Evolutionary conservation across 2,113 vertebrate species (phyloP).

Genomic region (Abramis brama): DNA sequence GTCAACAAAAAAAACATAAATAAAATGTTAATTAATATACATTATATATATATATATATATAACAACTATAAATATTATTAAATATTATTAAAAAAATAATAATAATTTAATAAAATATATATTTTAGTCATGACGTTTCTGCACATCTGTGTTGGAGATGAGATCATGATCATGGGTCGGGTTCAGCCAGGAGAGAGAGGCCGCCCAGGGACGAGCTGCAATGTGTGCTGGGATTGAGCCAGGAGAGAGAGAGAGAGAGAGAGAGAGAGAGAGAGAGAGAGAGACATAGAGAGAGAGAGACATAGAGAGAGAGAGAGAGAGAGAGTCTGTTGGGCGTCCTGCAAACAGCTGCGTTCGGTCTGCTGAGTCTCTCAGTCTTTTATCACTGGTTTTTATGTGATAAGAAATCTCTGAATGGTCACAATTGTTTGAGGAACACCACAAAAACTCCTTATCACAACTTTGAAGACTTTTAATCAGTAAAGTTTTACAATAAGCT

Average conservation of each 20-base stretch:
- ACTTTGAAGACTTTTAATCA: background rate
- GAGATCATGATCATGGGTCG: background rate
- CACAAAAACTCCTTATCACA: background rate
- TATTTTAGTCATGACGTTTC: background rate
- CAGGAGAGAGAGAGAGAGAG: background rate
- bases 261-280: background rate
- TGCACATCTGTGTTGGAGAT: slow-evolving; percentile 5
- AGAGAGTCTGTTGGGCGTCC: background rate
- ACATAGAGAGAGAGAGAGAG: too few relatives aligned
- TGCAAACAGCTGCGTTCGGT: background rate
- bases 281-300: background rate
- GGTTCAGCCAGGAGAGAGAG: background rate
- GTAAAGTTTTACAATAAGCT: too few relatives aligned
- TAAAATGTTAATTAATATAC: too few relatives aligned
- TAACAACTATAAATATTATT: too few relatives aligned
- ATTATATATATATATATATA: too few relatives aligned
- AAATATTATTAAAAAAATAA: too few relatives aligned
- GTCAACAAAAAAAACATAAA: too few relatives aligned
- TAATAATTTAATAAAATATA: background rate
- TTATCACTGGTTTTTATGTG: background rate
- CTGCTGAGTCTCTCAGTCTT: background rate
- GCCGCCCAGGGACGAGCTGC: background rate
- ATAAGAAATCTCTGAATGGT: background rate
- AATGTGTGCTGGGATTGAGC: slow-evolving; percentile 7
- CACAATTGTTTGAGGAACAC: too few relatives aligned